Percentiles rank a stretch among this genome's conserved stretches.
phyloP scores from a whole-genome alignment of 1,140 invertebrate genomes.

The Sarcophaga bullata region DNA sequence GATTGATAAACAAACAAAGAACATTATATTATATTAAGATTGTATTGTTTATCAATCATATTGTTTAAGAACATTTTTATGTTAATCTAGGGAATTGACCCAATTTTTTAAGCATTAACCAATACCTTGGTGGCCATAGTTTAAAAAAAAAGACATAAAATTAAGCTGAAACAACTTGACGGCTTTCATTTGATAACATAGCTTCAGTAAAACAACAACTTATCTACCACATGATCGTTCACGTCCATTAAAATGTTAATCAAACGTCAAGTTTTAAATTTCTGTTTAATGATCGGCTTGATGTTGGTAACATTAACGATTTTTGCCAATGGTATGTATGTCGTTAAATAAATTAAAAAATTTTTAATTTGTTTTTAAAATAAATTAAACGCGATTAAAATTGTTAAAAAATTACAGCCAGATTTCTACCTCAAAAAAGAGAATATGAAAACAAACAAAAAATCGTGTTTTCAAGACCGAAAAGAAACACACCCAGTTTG shows the following conservation, averaged over 20 bases:
- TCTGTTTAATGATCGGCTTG: not conserved
- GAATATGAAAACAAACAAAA: not conserved
- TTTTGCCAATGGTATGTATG: not conserved
- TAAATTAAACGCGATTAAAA: not conserved
- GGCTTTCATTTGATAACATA: not conserved
- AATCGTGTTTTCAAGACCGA: not conserved
- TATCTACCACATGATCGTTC: not conserved
- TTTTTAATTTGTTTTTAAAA: no score
- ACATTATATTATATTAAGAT: no score
- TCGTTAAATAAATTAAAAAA: not conserved
- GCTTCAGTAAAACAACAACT: not conserved
- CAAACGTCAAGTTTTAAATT: not conserved
- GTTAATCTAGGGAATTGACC: constrained; percentile 14
- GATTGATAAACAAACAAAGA: not conserved
- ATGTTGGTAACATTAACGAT: not conserved
- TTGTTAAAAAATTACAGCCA: not conserved
- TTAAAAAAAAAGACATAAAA: constrained; percentile 30
- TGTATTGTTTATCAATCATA: not conserved
- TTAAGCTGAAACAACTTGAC: not conserved
- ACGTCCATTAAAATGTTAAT: not conserved
- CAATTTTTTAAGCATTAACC: not conserved
- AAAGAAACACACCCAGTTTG: not conserved
- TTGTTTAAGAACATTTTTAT: constrained; percentile 11
- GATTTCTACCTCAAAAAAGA: not conserved
- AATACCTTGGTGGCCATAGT: not conserved